Conservation (phyloP, 1,140 invertebrate genomes). For the Drosophila seguyi region DNA sequence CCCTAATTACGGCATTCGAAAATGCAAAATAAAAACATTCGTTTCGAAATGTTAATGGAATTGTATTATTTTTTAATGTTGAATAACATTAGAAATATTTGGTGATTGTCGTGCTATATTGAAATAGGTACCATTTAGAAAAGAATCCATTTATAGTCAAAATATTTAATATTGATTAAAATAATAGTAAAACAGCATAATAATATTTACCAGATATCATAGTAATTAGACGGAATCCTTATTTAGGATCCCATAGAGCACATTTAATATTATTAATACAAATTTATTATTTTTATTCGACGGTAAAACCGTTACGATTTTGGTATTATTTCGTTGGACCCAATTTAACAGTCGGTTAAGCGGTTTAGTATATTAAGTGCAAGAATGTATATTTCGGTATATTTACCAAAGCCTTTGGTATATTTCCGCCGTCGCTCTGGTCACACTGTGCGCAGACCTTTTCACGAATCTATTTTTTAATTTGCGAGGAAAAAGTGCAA, state of each 20-base stretch:
- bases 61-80: constrained; percentile 4
- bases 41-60: constrained; percentile 44
- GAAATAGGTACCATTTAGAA: not conserved
- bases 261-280: too few relatives aligned
- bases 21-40: constrained; percentile 54
- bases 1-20: constrained; percentile 40
- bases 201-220: not conserved
- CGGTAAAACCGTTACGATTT: not conserved
- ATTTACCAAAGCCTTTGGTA: not conserved
- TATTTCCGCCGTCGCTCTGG: constrained; percentile 9
- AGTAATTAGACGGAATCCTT: too few relatives aligned
- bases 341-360: not conserved
- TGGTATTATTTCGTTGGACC: not conserved
- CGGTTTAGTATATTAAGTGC: not conserved
- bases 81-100: too few relatives aligned
- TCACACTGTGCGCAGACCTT: constrained; percentile 39
- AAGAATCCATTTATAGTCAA: not conserved
- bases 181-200: not conserved
- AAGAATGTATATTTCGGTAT: not conserved
- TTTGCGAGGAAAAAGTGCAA: constrained; percentile 34
- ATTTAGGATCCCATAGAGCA: too few relatives aligned
- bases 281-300: too few relatives aligned
- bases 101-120: too few relatives aligned
- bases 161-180: not conserved
- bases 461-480: constrained; percentile 48